These are phyloP conservation scores for Rhopalosiphum padi DNA, from an alignment of 1,140 invertebrate genomes.

Conservation along the genomic window DNA sequence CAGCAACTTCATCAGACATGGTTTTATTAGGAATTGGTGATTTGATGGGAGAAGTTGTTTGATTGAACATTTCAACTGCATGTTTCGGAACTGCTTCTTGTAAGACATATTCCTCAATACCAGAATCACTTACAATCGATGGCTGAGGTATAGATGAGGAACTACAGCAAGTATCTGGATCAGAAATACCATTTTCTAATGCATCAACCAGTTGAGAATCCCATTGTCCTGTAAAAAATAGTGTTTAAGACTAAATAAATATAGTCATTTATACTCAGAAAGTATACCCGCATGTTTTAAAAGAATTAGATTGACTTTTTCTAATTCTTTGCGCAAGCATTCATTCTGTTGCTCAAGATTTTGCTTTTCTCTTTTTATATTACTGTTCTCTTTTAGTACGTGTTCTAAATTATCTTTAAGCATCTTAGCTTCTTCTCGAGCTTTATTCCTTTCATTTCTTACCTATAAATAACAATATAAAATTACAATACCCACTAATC, in stretches of 20 bases:
- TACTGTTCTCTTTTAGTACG: slow-evolving; percentile 78
- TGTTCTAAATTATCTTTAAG: slow-evolving; percentile 81
- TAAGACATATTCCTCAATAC: slow-evolving; percentile 71
- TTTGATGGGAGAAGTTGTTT: slow-evolving; percentile 22
- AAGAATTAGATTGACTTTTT: slow-evolving; percentile 73
- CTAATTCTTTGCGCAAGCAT: slow-evolving; percentile 81
- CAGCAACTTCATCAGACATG: neutral
- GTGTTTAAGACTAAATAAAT: neutral
- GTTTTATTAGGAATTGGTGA: slow-evolving; percentile 4
- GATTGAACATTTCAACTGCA: slow-evolving; percentile 65
- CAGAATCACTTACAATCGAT: slow-evolving; percentile 60
- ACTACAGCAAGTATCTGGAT: slow-evolving; percentile 62
- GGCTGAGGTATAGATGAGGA: slow-evolving; percentile 38
- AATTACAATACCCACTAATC: neutral
- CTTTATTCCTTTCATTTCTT: slow-evolving; percentile 83
- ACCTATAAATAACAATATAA: slow-evolving; percentile 65
- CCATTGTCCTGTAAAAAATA: slow-evolving; percentile 60
- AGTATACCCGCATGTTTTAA: slow-evolving; percentile 69
- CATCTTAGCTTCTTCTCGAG: slow-evolving; percentile 84
- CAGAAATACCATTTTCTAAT: slow-evolving; percentile 64
- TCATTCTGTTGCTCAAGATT: slow-evolving; percentile 82
- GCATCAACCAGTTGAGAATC: slow-evolving; percentile 65
- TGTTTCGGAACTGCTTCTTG: slow-evolving; percentile 71
- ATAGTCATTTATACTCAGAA: neutral
- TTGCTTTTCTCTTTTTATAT: slow-evolving; percentile 79